A percentile compares a stretch with the other conserved stretches of the same genome.
Conservation (phyloP, 2,113 vertebrate species). For the Paracanthobrama guichenoti region DNA sequence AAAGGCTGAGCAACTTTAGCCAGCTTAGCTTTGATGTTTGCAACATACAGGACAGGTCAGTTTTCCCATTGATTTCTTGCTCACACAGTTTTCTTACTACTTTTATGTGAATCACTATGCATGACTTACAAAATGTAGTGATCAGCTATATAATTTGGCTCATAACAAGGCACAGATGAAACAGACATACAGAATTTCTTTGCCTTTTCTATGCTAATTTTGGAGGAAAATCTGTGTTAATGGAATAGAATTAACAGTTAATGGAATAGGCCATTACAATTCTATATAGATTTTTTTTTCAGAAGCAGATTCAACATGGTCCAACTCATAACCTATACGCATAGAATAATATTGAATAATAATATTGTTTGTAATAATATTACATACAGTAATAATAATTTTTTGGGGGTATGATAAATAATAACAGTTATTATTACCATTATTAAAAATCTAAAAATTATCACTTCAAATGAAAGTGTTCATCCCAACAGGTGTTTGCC, state of each 20-base stretch:
- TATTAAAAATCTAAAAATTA: not conserved
- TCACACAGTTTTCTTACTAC: not conserved
- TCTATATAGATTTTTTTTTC: not conserved
- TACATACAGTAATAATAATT: too few relatives aligned
- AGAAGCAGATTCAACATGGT: not conserved
- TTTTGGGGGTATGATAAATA: not conserved
- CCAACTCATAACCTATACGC: not conserved
- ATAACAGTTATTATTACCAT: not conserved
- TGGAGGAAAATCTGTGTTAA: not conserved
- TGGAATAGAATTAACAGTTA: not conserved
- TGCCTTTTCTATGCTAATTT: not conserved
- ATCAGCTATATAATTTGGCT: not conserved
- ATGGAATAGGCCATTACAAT: not conserved
- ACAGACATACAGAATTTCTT: not conserved
- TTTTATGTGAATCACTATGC: not conserved
- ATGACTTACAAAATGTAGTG: not conserved
- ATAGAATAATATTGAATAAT: too few relatives aligned
- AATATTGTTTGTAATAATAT: too few relatives aligned
- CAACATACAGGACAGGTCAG: conserved; percentile 89
- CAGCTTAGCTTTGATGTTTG: conserved; percentile 86
- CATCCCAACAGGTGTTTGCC: conserved; percentile 77
- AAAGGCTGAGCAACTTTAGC: conserved; percentile 82
- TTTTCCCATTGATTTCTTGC: not conserved
- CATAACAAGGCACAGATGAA: not conserved
- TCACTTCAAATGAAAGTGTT: conserved; percentile 2